A percentile compares a stretch with the other conserved stretches of the same genome.
Conservation (phyloP, 2,888 invertebrate species). For the Drosophila recens region DNA sequence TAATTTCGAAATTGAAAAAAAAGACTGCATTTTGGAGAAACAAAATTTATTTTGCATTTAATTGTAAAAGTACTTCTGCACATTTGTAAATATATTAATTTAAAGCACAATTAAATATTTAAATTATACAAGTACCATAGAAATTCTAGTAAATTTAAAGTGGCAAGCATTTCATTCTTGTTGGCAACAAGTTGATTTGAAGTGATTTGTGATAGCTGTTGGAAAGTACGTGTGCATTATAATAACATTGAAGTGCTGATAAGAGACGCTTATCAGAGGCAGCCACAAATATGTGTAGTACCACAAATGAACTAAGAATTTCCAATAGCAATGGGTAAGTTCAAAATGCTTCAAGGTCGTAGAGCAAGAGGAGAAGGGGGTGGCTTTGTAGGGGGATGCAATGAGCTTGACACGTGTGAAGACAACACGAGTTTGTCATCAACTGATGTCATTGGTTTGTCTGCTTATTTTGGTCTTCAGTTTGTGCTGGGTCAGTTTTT, state of each 20-base stretch:
- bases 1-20: no score
- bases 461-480: neutral
- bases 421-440: conserved; percentile 27
- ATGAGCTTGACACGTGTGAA: conserved; percentile 32
- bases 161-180: no score
- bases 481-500: conserved; percentile 48
- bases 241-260: conserved; percentile 43
- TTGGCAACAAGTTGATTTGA: no score
- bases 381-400: neutral
- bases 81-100: no score
- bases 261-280: conserved; percentile 40
- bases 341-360: conserved; percentile 42
- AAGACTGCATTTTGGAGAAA: no score
- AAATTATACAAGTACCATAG: no score
- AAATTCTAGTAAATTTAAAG: no score
- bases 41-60: no score
- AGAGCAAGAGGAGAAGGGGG: neutral
- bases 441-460: neutral
- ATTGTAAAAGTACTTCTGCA: no score
- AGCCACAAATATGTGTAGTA: conserved; percentile 8
- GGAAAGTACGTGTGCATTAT: conserved; percentile 5
- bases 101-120: no score
- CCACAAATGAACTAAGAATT: conserved; percentile 2
- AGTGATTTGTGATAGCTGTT: neutral
- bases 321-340: conserved; percentile 6